Evolutionary conservation across 1,140 invertebrate genomes (phyloP).

Genomic region (Temnothorax nylanderi): DNA sequence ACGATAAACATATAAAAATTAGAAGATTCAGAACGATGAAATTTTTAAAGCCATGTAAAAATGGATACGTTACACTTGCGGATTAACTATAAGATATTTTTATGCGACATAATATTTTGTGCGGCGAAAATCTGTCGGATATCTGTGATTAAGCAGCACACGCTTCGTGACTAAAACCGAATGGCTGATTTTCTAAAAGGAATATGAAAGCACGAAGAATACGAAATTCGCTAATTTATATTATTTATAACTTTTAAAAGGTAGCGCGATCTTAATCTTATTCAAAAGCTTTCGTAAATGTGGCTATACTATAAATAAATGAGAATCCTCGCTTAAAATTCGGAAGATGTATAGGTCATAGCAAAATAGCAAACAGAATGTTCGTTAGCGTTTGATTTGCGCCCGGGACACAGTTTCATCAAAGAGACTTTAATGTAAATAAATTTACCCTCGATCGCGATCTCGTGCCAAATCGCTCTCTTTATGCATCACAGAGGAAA

Average conservation of each 20-base stretch:
- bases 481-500: not conserved
- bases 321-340: slow-evolving; percentile 1
- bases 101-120: not conserved
- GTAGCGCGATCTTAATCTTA: not conserved
- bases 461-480: not conserved
- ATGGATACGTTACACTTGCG: not conserved
- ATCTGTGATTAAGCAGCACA: not conserved
- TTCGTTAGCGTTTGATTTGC: not conserved
- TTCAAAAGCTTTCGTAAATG: not conserved
- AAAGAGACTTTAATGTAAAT: slow-evolving; percentile 1
- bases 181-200: not conserved
- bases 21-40: not conserved
- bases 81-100: not conserved
- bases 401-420: not conserved
- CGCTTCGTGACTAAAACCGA: not conserved
- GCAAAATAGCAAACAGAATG: not conserved
- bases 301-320: not conserved
- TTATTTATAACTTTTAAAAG: slow-evolving; percentile 25
- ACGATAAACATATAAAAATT: not conserved
- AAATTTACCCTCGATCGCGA: not conserved
- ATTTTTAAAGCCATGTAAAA: not conserved
- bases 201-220: slow-evolving; percentile 7
- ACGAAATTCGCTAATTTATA: not conserved
- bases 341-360: not conserved
- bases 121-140: not conserved